Evolutionary conservation across 2,888 invertebrate genomes (phyloP), one percentile per base, ranked within the genome.

Genomic region (Rhagium mordax): DNA sequence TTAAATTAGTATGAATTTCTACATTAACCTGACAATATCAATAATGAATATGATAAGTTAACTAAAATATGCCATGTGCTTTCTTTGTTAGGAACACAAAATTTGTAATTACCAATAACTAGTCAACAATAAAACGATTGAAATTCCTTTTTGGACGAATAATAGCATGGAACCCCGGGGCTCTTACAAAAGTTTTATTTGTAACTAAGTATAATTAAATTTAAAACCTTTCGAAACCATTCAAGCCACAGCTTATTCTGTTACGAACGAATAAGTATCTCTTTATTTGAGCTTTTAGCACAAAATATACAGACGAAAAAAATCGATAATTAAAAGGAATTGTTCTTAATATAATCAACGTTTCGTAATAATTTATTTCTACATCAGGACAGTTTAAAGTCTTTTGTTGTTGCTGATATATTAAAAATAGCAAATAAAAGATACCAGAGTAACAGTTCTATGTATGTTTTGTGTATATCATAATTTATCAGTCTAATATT

Each of bases 201-300:
- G 70, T 70, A 70, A 69, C 62, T n/a, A n/a, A n/a, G n/a, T 60
- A 74, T 74, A 77, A 74, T 72, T 20, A 70, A 70, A 70, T 69
- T 47, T 67, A 69, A 62, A 70, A 66, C 72, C 70, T 71, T 72
- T 72, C 71, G 60, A 68, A 67, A 62, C 74, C 65, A 72, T 71
- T 74, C 72, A 68, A 57, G 67, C 74, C 78, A 41, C 74, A 71
- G 70, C 73, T 78, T 71, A 74, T 74, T 77, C 77, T 74, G 75
- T 77, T 75, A 77, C 68, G 67, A 64, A 55, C 75, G 76, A 80
- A 78, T 80, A 77, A 79, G 78, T 70, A 76, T 71, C 72, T 71
- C 71, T 78, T 78, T 78, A 78, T 78, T 77, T 77, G 74, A 74
- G 76, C 77, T 80, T 76, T 78, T 78, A 78, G 69, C n/a, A n/a